Conservation (phyloP, 2,888 invertebrate genomes). For the Eudemis profundana region DNA sequence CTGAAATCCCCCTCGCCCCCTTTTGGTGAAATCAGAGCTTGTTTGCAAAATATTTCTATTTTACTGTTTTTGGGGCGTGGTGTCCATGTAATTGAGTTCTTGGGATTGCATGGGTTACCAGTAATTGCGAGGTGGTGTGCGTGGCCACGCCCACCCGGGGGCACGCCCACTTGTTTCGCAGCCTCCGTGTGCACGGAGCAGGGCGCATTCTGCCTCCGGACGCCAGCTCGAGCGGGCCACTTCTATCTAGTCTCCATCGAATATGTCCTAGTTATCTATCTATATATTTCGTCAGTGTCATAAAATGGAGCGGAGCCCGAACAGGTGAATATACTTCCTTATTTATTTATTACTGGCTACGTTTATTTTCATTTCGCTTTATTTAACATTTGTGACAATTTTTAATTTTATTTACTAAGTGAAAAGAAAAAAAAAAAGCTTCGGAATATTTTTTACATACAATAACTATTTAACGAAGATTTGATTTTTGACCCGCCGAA, state of each 20-base stretch:
- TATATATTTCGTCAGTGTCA: background rate
- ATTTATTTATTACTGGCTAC: background rate
- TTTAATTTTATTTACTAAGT: too few relatives aligned
- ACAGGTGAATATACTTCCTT: background rate
- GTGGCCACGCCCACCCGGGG: constrained; percentile 14
- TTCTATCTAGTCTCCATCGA: background rate
- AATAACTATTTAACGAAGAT: too few relatives aligned
- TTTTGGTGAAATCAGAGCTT: constrained; percentile 1
- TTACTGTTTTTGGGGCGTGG: constrained; percentile 5
- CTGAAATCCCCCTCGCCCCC: background rate
- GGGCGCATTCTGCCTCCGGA: constrained; percentile 16
- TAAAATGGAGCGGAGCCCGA: background rate
- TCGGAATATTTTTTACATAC: too few relatives aligned
- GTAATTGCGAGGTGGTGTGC: constrained; percentile 6
- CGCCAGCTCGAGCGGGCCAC: constrained; percentile 12
- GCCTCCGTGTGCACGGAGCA: background rate
- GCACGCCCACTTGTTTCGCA: constrained; percentile 25
- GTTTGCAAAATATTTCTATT: constrained; percentile 2
- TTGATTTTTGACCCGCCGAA: too few relatives aligned
- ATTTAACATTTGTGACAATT: background rate
- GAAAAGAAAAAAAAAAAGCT: too few relatives aligned
- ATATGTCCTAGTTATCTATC: background rate
- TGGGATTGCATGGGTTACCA: constrained; percentile 3
- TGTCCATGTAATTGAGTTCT: constrained; percentile 8
- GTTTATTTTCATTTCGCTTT: background rate